phyloP scores from a whole-genome alignment of 2,113 vertebrate species.

The Notiomystis cincta region DNA sequence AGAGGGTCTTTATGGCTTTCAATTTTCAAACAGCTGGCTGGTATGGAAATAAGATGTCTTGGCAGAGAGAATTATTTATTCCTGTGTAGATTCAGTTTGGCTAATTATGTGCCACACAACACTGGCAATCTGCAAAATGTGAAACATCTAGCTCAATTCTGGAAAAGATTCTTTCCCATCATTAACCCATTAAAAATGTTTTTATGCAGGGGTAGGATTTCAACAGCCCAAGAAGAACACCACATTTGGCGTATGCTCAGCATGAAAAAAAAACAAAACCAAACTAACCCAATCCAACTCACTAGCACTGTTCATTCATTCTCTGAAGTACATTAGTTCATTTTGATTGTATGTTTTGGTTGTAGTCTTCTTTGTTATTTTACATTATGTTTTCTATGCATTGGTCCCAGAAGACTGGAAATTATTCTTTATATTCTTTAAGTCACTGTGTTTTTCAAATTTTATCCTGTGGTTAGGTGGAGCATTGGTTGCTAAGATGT shows the following conservation, averaged over 20 bases:
- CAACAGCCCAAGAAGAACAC: background rate
- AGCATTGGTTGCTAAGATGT: background rate
- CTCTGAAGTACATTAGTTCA: background rate
- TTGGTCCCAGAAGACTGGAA: background rate
- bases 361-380: background rate
- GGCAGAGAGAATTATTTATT: conserved; percentile 1
- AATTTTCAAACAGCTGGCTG: conserved; percentile 20
- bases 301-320: background rate
- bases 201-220: background rate
- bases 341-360: background rate
- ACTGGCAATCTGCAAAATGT: background rate
- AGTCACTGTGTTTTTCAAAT: background rate
- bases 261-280: background rate
- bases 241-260: background rate
- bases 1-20: background rate
- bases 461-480: background rate
- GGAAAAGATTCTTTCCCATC: background rate
- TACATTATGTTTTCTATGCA: background rate
- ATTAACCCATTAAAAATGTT: background rate
- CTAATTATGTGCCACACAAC: background rate
- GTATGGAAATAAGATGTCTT: background rate
- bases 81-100: background rate
- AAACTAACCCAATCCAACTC: background rate
- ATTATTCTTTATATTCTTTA: background rate
- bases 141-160: background rate